Conservation (phyloP, 1,140 invertebrate genomes). For the Caerostris darwini region DNA sequence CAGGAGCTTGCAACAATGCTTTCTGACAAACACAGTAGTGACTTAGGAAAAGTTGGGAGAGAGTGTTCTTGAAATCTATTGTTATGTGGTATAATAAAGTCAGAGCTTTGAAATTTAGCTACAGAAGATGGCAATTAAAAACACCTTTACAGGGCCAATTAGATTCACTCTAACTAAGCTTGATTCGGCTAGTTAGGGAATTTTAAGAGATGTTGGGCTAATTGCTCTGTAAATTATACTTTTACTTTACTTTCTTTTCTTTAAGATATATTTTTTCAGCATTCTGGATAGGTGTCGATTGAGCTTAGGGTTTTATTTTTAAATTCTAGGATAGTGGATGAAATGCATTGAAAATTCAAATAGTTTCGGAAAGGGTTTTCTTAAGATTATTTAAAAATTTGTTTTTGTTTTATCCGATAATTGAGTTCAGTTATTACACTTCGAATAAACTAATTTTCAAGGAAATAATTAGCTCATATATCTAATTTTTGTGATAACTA, state of each 20-base stretch:
- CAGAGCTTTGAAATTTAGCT: constrained; percentile 50
- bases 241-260: neutral
- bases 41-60: constrained; percentile 41
- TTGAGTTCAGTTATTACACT: too few species aligned
- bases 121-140: constrained; percentile 61
- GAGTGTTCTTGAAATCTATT: constrained; percentile 55
- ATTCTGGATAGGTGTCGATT: neutral
- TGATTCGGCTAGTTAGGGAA: neutral
- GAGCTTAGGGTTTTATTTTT: neutral
- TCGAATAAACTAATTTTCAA: too few species aligned
- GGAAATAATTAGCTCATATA: too few species aligned
- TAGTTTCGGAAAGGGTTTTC: neutral
- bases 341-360: neutral
- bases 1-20: constrained; percentile 47
- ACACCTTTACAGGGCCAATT: constrained; percentile 58
- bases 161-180: constrained; percentile 24
- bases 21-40: constrained; percentile 53
- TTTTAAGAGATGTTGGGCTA: constrained; percentile 5
- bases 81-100: constrained; percentile 44
- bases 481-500: too few species aligned
- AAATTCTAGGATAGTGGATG: neutral
- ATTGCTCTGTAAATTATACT: constrained; percentile 1
- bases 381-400: too few species aligned
- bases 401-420: too few species aligned
- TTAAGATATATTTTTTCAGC: neutral